These are phyloP conservation scores for Dasyurus viverrinus DNA, from an alignment of 2,113 vertebrate genomes.

Conservation along the genomic window DNA sequence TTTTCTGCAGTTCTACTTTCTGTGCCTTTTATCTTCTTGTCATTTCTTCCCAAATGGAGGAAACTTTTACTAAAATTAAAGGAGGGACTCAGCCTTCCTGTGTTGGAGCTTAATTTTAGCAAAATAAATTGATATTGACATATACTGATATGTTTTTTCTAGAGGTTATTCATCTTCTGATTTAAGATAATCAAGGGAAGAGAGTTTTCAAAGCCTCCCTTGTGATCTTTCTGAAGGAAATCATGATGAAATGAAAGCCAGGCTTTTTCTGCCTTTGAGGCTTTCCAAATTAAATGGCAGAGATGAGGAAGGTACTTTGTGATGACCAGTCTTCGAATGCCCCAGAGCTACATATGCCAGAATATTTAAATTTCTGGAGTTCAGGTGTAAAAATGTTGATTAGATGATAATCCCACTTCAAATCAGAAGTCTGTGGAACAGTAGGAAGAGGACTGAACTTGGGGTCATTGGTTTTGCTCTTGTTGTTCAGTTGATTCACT, in stretches of 20 bases:
- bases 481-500: not conserved
- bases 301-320: not conserved
- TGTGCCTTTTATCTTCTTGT: conserved; percentile 26
- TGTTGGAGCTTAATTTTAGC: conserved; percentile 55
- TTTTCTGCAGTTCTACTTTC: not conserved
- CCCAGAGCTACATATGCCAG: not conserved
- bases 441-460: not conserved
- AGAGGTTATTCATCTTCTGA: conserved; percentile 44
- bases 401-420: not conserved
- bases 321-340: not conserved
- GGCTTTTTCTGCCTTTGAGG: not conserved
- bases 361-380: not conserved
- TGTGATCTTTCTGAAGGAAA: not conserved
- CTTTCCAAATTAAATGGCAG: conserved; percentile 5
- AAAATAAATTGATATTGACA: conserved; percentile 56
- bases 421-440: not conserved
- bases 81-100: conserved; percentile 32
- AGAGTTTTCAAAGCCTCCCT: conserved; percentile 36
- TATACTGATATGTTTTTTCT: conserved; percentile 50
- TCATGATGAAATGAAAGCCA: not conserved
- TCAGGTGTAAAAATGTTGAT: not conserved
- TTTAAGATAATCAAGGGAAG: conserved; percentile 39
- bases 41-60: conserved; percentile 28
- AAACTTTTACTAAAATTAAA: conserved; percentile 51
- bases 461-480: not conserved